A percentile compares a stretch with the other conserved stretches of the same genome.
These are phyloP conservation scores for Cremastinae sp. DNA, from an alignment of 2,888 invertebrate species.

Conservation along the genomic window DNA sequence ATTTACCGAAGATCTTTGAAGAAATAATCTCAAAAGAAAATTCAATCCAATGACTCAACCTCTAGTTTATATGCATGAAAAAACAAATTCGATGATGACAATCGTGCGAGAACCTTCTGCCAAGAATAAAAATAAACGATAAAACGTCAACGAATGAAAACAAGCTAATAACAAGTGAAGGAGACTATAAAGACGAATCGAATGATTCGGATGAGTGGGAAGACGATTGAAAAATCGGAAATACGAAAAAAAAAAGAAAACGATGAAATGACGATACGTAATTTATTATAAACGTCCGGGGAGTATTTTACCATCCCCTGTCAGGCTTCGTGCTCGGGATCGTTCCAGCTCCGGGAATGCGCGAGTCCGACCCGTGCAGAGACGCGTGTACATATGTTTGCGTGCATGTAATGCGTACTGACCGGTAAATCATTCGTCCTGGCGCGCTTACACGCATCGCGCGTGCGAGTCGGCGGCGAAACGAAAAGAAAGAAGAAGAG, in stretches of 20 bases:
- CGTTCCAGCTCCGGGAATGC: conserved; percentile 20
- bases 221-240: background rate
- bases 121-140: conserved; percentile 12
- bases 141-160: background rate
- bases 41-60: too few relatives aligned
- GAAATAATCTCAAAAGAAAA: too few relatives aligned
- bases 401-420: conserved; percentile 8
- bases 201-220: too few relatives aligned
- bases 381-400: background rate
- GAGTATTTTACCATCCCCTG: conserved; percentile 41
- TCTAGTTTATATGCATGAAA: too few relatives aligned
- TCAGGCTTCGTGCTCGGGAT: conserved; percentile 26
- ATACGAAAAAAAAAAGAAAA: conserved; percentile 41
- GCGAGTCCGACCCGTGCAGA: conserved; percentile 12
- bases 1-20: too few relatives aligned
- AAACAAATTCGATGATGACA: too few relatives aligned
- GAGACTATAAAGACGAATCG: background rate
- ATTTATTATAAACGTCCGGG: conserved; percentile 49
- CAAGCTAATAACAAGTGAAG: too few relatives aligned
- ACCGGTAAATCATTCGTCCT: conserved; percentile 58
- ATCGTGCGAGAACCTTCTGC: too few relatives aligned
- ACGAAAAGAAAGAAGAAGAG: conserved; percentile 2
- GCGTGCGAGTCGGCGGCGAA: conserved; percentile 27
- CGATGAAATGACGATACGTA: conserved; percentile 52
- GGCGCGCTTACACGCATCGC: conserved; percentile 41